phyloP scores from a whole-genome alignment of 2,888 invertebrate species.

The Drosophila melanosoma region DNA sequence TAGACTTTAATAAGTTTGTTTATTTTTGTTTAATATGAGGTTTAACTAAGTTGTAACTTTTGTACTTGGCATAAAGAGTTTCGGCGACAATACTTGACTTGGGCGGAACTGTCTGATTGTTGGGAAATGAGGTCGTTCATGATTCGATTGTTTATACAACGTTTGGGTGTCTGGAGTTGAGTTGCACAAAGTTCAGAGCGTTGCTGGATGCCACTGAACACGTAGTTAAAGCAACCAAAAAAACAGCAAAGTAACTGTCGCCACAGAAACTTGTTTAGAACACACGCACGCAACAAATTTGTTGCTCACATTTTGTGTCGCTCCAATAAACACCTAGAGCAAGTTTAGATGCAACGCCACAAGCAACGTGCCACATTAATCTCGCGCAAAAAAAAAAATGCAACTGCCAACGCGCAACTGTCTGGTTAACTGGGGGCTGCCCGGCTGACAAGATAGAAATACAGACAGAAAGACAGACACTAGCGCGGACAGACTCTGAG shows the following conservation, averaged over 20 bases:
- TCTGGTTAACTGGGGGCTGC: conserved; percentile 64
- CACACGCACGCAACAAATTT: conserved; percentile 41
- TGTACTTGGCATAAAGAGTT: neutral
- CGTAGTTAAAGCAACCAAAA: neutral
- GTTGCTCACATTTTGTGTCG: conserved; percentile 59
- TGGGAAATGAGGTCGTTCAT: conserved; percentile 31
- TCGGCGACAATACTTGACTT: neutral
- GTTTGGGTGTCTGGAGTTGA: conserved; percentile 8
- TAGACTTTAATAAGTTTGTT: neutral
- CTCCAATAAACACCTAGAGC: conserved; percentile 74
- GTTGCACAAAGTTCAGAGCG: conserved; percentile 57
- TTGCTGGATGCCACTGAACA: conserved; percentile 50
- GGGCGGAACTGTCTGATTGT: conserved; percentile 27
- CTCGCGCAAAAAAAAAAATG: conserved; percentile 56
- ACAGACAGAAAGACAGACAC: conserved; percentile 16
- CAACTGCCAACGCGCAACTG: conserved; percentile 70
- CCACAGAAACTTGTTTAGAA: conserved; percentile 54
- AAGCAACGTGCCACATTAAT: conserved; percentile 34
- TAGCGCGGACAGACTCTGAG: conserved; percentile 27
- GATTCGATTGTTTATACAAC: conserved; percentile 10
- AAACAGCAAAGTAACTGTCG: conserved; percentile 9
- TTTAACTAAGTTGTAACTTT: neutral
- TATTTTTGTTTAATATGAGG: neutral
- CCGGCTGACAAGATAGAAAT: conserved; percentile 19
- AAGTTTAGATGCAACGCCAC: conserved; percentile 49